Percentiles rank a stretch among this genome's conserved stretches.
phyloP scores from a whole-genome alignment of 2,888 invertebrate genomes.

The Coleophora deauratella region DNA sequence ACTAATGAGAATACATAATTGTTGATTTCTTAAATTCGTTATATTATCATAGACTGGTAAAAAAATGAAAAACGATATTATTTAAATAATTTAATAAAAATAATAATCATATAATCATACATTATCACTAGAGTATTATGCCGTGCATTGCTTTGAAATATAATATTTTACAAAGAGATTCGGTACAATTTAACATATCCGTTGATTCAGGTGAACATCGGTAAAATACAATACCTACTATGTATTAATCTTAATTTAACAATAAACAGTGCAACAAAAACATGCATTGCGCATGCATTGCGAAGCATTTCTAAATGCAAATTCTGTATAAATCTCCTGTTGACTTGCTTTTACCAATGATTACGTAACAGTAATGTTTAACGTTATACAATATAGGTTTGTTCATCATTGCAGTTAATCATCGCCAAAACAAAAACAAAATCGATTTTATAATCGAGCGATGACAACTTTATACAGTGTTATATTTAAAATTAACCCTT shows the following conservation, averaged over 20 bases:
- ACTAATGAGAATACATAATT: background rate
- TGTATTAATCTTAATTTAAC: too few species aligned
- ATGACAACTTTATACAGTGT: too few species aligned
- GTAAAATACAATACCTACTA: too few species aligned
- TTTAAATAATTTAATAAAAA: slow-evolving; percentile 32
- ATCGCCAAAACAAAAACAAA: slow-evolving; percentile 8
- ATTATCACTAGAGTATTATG: slow-evolving; percentile 21
- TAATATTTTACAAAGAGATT: slow-evolving; percentile 13
- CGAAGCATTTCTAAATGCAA: slow-evolving; percentile 5
- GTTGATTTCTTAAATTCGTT: background rate
- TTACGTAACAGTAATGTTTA: too few species aligned
- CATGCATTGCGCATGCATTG: background rate
- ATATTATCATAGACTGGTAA: background rate
- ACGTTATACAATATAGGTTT: too few species aligned
- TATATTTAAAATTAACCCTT: too few species aligned
- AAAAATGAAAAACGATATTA: slow-evolving; percentile 2
- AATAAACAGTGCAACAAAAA: too few species aligned
- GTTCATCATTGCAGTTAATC: background rate
- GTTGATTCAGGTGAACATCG: too few species aligned
- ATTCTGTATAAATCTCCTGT: too few species aligned
- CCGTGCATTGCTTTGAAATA: slow-evolving; percentile 22
- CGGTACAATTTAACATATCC: too few species aligned
- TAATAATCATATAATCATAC: slow-evolving; percentile 18
- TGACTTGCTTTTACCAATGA: too few species aligned
- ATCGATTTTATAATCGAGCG: slow-evolving; percentile 12